phyloP scores from a whole-genome alignment of 2,888 invertebrate genomes.

The Aricia artaxerxes region DNA sequence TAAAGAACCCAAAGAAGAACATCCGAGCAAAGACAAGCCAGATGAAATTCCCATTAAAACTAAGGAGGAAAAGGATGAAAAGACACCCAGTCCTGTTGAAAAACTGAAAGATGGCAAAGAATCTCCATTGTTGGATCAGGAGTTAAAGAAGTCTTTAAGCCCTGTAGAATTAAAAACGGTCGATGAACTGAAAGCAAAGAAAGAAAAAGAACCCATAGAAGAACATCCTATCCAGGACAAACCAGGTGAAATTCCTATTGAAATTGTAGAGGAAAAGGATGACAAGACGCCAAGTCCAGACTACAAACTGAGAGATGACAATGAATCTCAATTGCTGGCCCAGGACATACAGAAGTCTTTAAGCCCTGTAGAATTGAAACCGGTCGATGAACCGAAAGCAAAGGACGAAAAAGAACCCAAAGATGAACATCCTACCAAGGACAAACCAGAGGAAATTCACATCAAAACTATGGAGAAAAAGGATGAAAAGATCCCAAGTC shows the following conservation, averaged over 20 bases:
- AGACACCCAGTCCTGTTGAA: constrained; percentile 22
- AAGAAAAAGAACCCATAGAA: background rate
- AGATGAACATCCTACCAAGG: background rate
- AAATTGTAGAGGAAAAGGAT: background rate
- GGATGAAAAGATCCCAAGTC: too few relatives aligned
- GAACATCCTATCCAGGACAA: background rate
- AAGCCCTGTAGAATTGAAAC: background rate
- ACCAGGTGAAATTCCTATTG: background rate
- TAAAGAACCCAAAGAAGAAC: too few relatives aligned
- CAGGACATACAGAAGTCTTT: too few relatives aligned
- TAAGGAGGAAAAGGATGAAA: constrained; percentile 1
- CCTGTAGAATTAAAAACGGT: background rate
- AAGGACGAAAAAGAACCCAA: background rate
- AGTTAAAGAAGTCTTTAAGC: background rate
- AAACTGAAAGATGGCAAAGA: background rate
- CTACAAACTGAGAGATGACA: background rate
- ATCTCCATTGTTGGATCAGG: background rate
- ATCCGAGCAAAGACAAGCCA: background rate
- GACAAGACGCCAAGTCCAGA: constrained; percentile 33
- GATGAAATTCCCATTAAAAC: background rate
- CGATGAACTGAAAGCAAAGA: too few relatives aligned
- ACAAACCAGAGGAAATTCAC: too few relatives aligned
- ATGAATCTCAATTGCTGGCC: too few relatives aligned
- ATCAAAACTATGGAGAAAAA: too few relatives aligned
- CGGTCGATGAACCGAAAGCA: background rate